phyloP scores from a whole-genome alignment of 2,113 vertebrate species.

The Haliaeetus leucogaster region DNA sequence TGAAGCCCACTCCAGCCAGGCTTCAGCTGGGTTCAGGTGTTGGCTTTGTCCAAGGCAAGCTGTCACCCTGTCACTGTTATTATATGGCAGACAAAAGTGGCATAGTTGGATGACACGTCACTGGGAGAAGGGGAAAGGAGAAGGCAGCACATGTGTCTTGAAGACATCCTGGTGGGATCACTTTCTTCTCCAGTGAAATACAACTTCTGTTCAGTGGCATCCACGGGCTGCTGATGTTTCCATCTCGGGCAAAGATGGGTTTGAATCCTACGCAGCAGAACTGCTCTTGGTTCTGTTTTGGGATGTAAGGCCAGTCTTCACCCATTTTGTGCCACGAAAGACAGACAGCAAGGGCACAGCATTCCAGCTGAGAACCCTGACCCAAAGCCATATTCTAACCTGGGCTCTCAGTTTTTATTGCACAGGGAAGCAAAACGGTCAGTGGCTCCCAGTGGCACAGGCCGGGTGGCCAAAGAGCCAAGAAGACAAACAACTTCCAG shows the following conservation, averaged over 20 bases:
- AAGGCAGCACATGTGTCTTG: background rate
- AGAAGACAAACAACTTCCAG: background rate
- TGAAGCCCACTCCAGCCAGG: background rate
- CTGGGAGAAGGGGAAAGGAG: background rate
- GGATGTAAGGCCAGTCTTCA: background rate
- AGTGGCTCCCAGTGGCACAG: background rate
- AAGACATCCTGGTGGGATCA: background rate
- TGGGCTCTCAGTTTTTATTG: background rate
- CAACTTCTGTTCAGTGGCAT: background rate
- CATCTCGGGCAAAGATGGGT: background rate
- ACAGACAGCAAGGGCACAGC: background rate
- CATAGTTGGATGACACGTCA: background rate
- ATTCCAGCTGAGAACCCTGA: background rate
- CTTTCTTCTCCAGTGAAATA: background rate
- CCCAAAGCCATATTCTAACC: background rate
- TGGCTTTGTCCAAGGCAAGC: background rate
- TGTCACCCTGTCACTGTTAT: background rate
- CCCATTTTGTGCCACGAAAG: fast-evolving
- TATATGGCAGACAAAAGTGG: background rate
- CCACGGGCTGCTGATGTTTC: background rate
- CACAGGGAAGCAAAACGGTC: background rate
- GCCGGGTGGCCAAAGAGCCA: fast-evolving
- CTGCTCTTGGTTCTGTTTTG: background rate
- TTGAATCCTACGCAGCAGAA: background rate
- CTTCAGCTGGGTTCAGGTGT: background rate